These are phyloP conservation scores for Drosophila gunungcola DNA, from an alignment of 1,140 invertebrate genomes.

Conservation along the genomic window DNA sequence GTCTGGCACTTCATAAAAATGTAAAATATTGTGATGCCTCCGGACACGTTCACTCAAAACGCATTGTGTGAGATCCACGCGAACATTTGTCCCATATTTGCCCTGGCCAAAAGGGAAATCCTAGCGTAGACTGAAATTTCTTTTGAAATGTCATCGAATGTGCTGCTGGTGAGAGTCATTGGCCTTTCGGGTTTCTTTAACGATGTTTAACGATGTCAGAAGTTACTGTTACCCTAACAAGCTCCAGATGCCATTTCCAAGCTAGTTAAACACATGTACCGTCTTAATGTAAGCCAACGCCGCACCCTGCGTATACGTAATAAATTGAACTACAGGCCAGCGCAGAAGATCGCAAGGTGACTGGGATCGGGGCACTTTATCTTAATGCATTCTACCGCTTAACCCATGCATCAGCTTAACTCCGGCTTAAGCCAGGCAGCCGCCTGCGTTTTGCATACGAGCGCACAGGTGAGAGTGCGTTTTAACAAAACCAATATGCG, in stretches of 20 bases:
- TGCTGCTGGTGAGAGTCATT: slow-evolving; percentile 10
- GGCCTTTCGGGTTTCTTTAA: slow-evolving; percentile 22
- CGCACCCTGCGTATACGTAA: slow-evolving; percentile 52
- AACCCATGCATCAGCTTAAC: slow-evolving; percentile 80
- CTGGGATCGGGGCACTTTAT: slow-evolving; percentile 60
- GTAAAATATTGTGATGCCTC: slow-evolving; percentile 81
- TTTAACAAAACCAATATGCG: slow-evolving; percentile 78
- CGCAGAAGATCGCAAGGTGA: slow-evolving; percentile 18
- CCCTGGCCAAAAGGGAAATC: slow-evolving; percentile 7
- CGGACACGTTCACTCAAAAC: slow-evolving; percentile 70
- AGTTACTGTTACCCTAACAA: slow-evolving; percentile 15
- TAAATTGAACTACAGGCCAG: slow-evolving; percentile 21
- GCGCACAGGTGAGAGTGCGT: slow-evolving; percentile 55
- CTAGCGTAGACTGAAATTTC: slow-evolving; percentile 21
- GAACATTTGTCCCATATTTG: neutral
- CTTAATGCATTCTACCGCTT: slow-evolving; percentile 81
- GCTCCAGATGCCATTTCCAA: slow-evolving; percentile 28
- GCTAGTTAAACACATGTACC: slow-evolving; percentile 42
- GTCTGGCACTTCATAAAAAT: slow-evolving; percentile 81
- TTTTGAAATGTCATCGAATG: slow-evolving; percentile 37
- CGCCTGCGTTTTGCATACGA: slow-evolving; percentile 47
- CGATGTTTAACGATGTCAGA: neutral
- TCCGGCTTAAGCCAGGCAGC: slow-evolving; percentile 65
- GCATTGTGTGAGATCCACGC: slow-evolving; percentile 34
- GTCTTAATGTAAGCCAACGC: slow-evolving; percentile 44